phyloP scores from a whole-genome alignment of 2,113 vertebrate genomes.

The Meriones unguiculatus region DNA sequence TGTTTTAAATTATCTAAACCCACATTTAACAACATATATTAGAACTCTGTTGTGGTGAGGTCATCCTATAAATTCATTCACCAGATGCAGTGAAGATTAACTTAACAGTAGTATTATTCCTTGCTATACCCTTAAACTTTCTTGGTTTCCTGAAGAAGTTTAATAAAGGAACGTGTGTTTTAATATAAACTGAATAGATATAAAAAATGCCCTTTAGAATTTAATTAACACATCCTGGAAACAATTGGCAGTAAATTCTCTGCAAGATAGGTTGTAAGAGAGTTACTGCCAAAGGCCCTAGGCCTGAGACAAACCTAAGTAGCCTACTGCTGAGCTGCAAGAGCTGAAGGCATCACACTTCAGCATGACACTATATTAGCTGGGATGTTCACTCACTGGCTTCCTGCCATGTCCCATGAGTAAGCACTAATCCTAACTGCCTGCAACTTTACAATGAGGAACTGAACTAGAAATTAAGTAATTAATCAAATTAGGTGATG shows the following conservation, averaged over 20 bases:
- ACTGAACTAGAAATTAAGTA: neutral
- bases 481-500: neutral
- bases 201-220: constrained; percentile 8
- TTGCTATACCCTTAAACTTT: neutral
- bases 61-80: neutral
- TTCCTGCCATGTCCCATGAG: neutral
- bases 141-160: neutral
- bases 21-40: neutral
- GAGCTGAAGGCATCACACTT: neutral
- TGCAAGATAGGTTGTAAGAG: neutral
- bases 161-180: neutral
- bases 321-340: neutral
- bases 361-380: neutral
- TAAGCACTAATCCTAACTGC: neutral
- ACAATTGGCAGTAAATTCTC: neutral
- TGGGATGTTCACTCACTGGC: neutral
- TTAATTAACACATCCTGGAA: neutral
- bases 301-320: neutral
- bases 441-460: neutral
- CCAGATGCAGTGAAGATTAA: neutral
- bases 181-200: neutral
- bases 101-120: neutral
- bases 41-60: neutral
- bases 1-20: neutral
- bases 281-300: neutral